These are phyloP conservation scores for Actinernus sp. DNA, from an alignment of 92 coral and sea anemone species.

Conservation along the genomic window DNA sequence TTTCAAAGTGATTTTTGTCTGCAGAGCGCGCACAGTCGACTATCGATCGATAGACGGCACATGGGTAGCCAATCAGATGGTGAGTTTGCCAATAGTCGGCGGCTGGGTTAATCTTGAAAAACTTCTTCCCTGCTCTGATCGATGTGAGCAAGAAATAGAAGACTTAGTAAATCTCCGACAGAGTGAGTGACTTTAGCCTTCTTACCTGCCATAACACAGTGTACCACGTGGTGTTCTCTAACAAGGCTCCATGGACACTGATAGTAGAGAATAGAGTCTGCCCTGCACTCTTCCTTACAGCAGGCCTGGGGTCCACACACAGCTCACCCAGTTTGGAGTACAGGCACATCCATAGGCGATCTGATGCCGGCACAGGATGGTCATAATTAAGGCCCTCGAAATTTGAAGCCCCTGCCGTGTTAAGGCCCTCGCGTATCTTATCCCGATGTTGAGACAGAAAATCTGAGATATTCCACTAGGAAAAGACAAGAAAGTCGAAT, in stretches of 20 bases:
- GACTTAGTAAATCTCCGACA: too few relatives aligned
- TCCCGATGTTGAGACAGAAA: slow-evolving; percentile 95
- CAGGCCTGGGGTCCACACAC: slow-evolving; percentile 98
- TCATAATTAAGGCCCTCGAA: slow-evolving; percentile 79
- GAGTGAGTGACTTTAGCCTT: too few relatives aligned
- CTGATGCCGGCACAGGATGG: slow-evolving; percentile 91
- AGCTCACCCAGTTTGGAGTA: slow-evolving; percentile 96
- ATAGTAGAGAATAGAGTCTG: slow-evolving; percentile 98
- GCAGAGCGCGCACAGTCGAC: too few relatives aligned
- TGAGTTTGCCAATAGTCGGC: too few relatives aligned
- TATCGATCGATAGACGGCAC: too few relatives aligned
- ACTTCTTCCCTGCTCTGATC: too few relatives aligned
- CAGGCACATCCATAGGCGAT: slow-evolving; percentile 98
- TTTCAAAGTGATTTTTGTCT: too few relatives aligned
- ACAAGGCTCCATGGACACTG: slow-evolving; percentile 93
- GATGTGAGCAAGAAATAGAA: too few relatives aligned
- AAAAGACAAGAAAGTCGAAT: background rate
- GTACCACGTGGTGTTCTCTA: slow-evolving; percentile 95
- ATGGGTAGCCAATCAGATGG: too few relatives aligned
- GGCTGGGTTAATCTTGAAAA: too few relatives aligned
- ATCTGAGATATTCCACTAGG: slow-evolving; percentile 98
- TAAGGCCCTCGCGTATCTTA: slow-evolving; percentile 80
- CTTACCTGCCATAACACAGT: slow-evolving; percentile 97
- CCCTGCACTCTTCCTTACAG: slow-evolving; percentile 99
- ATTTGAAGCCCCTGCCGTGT: slow-evolving; percentile 44